Conservation (phyloP, 2,113 vertebrate genomes). For the rabbit (Oryctolagus cuniculus) region DNA sequence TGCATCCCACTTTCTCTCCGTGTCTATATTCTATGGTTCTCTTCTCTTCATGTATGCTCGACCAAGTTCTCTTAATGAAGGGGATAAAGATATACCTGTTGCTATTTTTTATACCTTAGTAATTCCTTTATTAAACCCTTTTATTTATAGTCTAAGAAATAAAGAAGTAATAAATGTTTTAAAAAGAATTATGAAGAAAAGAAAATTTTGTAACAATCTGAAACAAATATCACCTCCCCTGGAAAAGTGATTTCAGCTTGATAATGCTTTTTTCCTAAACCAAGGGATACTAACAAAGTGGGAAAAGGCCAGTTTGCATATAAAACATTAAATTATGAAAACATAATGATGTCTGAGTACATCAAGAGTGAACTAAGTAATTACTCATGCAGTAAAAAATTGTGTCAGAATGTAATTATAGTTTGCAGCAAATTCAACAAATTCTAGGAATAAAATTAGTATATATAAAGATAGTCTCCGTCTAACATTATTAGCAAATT, state of each 20-base stretch:
- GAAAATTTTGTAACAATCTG: neutral
- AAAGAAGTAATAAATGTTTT: slow-evolving; percentile 68
- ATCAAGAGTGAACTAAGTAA: neutral
- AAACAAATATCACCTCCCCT: neutral
- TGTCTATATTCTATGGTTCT: slow-evolving; percentile 75
- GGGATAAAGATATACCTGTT: slow-evolving; percentile 30
- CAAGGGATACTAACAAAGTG: neutral
- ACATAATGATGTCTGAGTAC: neutral
- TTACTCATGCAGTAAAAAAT: neutral
- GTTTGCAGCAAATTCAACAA: neutral
- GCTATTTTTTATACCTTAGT: slow-evolving; percentile 72
- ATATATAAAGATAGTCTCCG: neutral
- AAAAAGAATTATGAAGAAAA: neutral
- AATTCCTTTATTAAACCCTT: slow-evolving; percentile 72
- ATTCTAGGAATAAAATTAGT: neutral
- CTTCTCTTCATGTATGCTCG: slow-evolving; percentile 57
- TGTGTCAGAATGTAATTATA: neutral
- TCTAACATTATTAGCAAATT: neutral
- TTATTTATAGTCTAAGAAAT: slow-evolving; percentile 81
- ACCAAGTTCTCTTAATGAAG: slow-evolving; percentile 25
- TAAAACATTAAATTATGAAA: neutral
- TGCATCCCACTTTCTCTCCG: slow-evolving; percentile 72
- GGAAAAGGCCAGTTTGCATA: neutral
- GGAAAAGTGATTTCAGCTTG: neutral
- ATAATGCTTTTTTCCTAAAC: neutral